Evolutionary conservation across 1,140 invertebrate species (phyloP).

Genomic region (Drosophila repleta): DNA sequence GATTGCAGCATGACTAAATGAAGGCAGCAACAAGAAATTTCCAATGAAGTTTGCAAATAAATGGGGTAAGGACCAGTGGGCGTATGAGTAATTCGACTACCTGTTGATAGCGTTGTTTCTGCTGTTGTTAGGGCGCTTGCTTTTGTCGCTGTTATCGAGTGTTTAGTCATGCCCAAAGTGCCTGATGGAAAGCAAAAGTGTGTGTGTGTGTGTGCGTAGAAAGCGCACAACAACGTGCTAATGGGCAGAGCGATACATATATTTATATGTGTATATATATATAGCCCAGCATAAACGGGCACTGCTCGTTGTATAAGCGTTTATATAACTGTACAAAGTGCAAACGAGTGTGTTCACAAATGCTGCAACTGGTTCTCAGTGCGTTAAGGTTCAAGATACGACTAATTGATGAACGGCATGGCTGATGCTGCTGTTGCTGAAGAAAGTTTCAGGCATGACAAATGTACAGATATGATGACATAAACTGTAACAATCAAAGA

Average conservation of each 20-base stretch:
- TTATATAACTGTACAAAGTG: constrained; percentile 69
- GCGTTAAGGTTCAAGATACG: constrained; percentile 61
- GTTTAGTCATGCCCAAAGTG: constrained; percentile 65
- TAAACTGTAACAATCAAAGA: constrained; percentile 80
- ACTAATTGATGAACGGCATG: constrained; percentile 55
- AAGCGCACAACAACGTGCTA: constrained; percentile 55
- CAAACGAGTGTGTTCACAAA: constrained; percentile 38
- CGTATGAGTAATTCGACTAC: constrained; percentile 60
- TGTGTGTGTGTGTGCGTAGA: constrained; percentile 56
- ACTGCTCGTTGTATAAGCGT: constrained; percentile 63
- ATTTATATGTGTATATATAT: no score
- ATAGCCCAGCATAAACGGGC: constrained; percentile 32
- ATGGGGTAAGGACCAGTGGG: constrained; percentile 29
- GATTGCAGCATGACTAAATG: constrained; percentile 2
- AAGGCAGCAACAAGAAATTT: constrained; percentile 1
- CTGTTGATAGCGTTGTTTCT: constrained; percentile 10
- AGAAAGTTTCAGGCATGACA: constrained; percentile 61
- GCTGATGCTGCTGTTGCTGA: constrained; percentile 22
- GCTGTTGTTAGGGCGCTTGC: not conserved
- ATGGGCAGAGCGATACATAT: constrained; percentile 2
- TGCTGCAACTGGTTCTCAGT: constrained; percentile 51
- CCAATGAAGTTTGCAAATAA: constrained; percentile 31
- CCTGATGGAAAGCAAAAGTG: constrained; percentile 71
- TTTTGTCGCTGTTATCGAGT: constrained; percentile 19
- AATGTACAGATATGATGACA: constrained; percentile 79